phyloP scores from a whole-genome alignment of 2,888 invertebrate genomes.

The Cantharis rustica region DNA sequence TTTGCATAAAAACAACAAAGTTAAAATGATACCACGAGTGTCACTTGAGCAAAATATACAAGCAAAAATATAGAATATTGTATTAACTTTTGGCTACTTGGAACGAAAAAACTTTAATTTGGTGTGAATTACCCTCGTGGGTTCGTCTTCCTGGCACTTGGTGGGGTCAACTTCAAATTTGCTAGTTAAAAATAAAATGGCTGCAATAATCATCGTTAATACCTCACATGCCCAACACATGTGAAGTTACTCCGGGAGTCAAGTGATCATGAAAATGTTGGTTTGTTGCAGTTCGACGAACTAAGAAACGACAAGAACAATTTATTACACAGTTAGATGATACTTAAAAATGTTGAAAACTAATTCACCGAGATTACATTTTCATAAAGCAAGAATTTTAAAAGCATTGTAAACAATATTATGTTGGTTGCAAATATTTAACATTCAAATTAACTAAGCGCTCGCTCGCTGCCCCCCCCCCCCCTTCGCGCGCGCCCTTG shows the following conservation, averaged over 20 bases:
- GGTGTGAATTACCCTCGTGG: neutral
- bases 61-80: neutral
- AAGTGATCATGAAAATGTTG: conserved; percentile 29
- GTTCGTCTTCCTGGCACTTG: neutral
- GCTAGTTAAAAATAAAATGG: neutral
- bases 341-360: neutral
- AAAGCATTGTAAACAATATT: neutral
- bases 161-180: neutral
- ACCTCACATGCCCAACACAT: conserved; percentile 41
- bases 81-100: neutral
- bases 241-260: conserved; percentile 31
- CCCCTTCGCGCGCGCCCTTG: neutral
- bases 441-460: neutral
- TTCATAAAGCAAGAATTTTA: neutral
- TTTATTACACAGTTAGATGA: conserved; percentile 25
- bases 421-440: neutral
- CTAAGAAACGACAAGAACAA: conserved; percentile 27
- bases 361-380: neutral
- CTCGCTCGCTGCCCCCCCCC: neutral
- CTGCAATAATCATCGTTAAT: neutral
- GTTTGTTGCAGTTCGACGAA: conserved; percentile 31
- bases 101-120: neutral
- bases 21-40: neutral
- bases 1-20: neutral
- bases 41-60: neutral